Evolutionary conservation across 2,797 vertebrate genomes (phyloP), one percentile per base, ranked within the genome.

Genomic region (Spinus olivaceus): DNA sequence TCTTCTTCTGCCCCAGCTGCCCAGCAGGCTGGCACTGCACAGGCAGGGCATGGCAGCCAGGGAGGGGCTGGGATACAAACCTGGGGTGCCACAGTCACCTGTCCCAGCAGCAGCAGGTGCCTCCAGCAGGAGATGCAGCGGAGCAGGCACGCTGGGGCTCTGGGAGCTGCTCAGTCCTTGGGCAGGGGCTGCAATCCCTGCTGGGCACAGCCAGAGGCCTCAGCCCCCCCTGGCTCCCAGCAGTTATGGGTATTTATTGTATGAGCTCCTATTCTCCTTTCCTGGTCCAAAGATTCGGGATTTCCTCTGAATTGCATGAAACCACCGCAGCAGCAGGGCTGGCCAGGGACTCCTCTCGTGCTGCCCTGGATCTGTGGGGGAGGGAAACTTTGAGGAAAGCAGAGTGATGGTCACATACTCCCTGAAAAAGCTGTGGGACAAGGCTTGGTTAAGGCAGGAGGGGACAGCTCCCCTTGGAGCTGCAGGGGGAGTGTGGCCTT

Each of bases 331-430:
- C 94, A 96, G 96, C 86, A 96, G 91, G 71, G 94, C 84, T 67
- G 96, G 92, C 95, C 96, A 96, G 78, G 95, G 17, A 2, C 96
- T 95, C 95, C 94, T 93, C 94, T 96, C 88, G 82, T 89, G 94
- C 88, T 81, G 94, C 96, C 95, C 94, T 66, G 94, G 44, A 95
- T 96, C 96, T 95, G 95, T 96, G 70, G 92, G 95, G 96, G 94
- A 96, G 92, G 3, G 88, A 96, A 51, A 96, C 91, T 96, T 95
- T 93, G 94, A 96, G 95, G 92, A 86, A 80, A 92, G 70, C 84
- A 65, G 59, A 33, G 83, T 0, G 0, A 33, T 70, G 88, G 74
- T 77, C 67, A 80, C 56, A 35, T 2, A 35, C 1, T 27, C 95
- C 88, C 94, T 87, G 78, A 27, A 61, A 85, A 50, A 50, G 70